Base-by-base conservation (phyloP, 2,888 invertebrate species). In the Hirtodrosophila confusa region DNA sequence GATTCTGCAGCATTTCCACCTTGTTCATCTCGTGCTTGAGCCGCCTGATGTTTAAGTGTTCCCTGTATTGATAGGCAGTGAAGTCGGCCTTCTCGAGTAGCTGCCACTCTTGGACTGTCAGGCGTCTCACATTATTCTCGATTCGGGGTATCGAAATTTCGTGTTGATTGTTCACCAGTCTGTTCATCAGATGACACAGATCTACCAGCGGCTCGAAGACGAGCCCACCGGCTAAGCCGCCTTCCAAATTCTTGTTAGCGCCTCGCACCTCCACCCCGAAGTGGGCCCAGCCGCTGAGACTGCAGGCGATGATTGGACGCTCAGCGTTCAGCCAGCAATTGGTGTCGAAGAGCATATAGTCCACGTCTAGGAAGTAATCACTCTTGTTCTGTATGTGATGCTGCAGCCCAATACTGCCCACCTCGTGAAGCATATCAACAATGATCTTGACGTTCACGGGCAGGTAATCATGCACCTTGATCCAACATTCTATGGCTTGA, bases 201-300 rank as follows among this genome's bases (percentile, higher is more conserved):
- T 82, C 82, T 0, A 44, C 43, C 76, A 80, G 64, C 8, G 82
- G 76, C n/a, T 82, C 79, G 9, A 9, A 82, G 12, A 80, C 68
- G 3, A 80, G 33, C 2, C 79, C 79, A 0, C 79, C 58, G 8
- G 73, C 64, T 0, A 65, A 3, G 1, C 75, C 79, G 5, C 64
- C 51, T 23, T 79, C 79, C 12, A 79, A 11, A 10, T 6, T 31
- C n/a, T 76, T 75, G 10, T 67, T 64, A 4, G 37, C 79, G 3
- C 76, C 76, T 0, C 45, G 39, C 11, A 70, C 2, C 33, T 65
- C 64, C 0, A 78, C 0, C 0, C 66, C 73, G n/a, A 78, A 82
- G 17, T 67, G 35, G 0, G 67, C 68, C 69, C 73, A 82, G 11
- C 79, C 79, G 0, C 56, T 40, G 1, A 80, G 66, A 12, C 67